phyloP scores from a whole-genome alignment of 2,888 invertebrate species.

The Kuschelorhynchus macadamiae region DNA sequence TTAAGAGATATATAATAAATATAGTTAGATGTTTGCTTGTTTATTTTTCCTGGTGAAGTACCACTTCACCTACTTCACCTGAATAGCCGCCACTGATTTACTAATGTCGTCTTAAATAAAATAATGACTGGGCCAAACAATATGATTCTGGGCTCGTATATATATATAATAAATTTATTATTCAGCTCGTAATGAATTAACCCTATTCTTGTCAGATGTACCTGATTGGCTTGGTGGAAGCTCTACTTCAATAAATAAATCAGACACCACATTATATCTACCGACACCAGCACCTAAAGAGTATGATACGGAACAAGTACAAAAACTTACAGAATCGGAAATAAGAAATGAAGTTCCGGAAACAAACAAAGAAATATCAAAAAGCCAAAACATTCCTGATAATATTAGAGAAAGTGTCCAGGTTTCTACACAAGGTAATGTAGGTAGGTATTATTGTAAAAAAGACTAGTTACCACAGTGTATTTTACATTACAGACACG shows the following conservation, averaged over 20 bases:
- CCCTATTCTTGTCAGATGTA: no score
- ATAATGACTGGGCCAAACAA: no score
- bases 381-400: neutral
- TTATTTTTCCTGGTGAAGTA: no score
- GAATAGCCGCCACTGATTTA: no score
- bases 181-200: no score
- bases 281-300: constrained; percentile 47
- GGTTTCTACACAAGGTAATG: neutral
- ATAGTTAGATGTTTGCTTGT: no score
- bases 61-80: no score
- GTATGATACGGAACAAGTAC: neutral
- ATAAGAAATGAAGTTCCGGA: neutral
- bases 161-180: no score
- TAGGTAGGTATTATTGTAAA: neutral
- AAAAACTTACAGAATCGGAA: neutral
- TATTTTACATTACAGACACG: neutral
- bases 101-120: no score
- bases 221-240: constrained; percentile 64
- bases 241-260: constrained; percentile 32
- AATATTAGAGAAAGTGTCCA: neutral
- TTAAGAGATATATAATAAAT: no score
- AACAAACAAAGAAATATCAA: neutral
- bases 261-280: constrained; percentile 48
- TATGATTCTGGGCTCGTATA: no score
- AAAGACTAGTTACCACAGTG: neutral